Conservation (phyloP, 1,140 invertebrate genomes). For the Colletes gigas region DNA sequence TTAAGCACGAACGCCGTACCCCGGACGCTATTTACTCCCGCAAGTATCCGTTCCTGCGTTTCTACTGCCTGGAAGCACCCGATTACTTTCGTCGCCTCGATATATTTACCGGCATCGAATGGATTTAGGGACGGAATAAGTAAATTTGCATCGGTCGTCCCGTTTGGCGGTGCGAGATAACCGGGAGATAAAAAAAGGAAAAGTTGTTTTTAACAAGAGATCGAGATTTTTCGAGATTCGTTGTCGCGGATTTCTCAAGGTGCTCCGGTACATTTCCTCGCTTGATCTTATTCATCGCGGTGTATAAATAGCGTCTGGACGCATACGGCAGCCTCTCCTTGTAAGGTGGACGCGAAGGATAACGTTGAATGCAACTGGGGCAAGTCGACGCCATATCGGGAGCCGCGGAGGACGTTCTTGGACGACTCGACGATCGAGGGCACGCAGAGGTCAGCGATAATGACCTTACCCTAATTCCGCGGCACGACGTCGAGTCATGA, state of each 20-base stretch:
- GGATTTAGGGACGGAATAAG: too few relatives aligned
- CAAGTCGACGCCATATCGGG: constrained; percentile 69
- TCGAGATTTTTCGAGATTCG: constrained; percentile 17
- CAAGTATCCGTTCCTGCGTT: neutral
- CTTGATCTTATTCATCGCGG: constrained; percentile 55
- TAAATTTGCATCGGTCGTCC: too few relatives aligned
- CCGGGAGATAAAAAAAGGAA: too few relatives aligned
- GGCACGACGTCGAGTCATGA: constrained; percentile 14
- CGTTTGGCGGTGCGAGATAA: neutral
- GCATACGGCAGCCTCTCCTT: constrained; percentile 59
- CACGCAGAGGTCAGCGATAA: constrained; percentile 65
- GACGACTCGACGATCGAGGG: constrained; percentile 53
- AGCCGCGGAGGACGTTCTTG: constrained; percentile 67
- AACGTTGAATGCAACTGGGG: constrained; percentile 73
- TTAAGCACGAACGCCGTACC: neutral
- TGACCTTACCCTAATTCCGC: constrained; percentile 76
- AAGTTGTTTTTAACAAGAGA: neutral
- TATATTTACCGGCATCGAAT: too few relatives aligned
- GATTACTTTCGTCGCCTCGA: neutral
- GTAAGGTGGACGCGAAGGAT: constrained; percentile 73
- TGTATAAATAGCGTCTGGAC: constrained; percentile 53
- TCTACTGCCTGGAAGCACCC: neutral
- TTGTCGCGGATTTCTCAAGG: constrained; percentile 15
- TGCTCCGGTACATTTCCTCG: constrained; percentile 29
- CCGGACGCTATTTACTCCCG: neutral